A percentile compares a stretch with the other conserved stretches of the same genome.
phyloP scores from a whole-genome alignment of 1,140 invertebrate genomes.

The Oryzaephilus surinamensis region DNA sequence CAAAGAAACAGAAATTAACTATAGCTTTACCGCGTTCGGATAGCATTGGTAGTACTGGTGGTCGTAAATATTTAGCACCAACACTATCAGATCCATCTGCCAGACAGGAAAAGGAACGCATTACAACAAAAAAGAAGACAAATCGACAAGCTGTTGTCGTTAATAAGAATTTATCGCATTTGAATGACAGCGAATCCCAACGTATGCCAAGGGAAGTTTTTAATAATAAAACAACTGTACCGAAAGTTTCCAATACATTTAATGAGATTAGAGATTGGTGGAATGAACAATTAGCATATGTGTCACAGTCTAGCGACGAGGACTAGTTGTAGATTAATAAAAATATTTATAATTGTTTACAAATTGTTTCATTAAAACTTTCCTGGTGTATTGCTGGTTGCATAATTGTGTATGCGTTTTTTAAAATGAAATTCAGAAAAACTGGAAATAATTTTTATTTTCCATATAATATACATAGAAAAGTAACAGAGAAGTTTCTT shows the following conservation, averaged over 20 bases:
- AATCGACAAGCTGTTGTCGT: constrained; percentile 41
- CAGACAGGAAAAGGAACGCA: constrained; percentile 63
- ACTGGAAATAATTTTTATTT: constrained; percentile 28
- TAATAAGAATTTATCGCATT: constrained; percentile 29
- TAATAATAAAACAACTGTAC: constrained; percentile 31
- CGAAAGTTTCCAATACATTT: constrained; percentile 31
- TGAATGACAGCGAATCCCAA: constrained; percentile 27
- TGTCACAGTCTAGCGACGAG: constrained; percentile 33
- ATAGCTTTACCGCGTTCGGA: constrained; percentile 55
- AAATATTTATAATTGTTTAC: no score
- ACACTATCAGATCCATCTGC: constrained; percentile 77
- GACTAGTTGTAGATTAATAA: no score
- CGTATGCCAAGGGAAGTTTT: constrained; percentile 31
- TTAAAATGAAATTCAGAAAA: constrained; percentile 4
- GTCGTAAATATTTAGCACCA: constrained; percentile 77
- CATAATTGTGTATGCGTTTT: constrained; percentile 2
- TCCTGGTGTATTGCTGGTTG: no score
- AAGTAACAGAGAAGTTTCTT: no score
- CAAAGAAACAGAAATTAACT: constrained; percentile 38
- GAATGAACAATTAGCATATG: constrained; percentile 33
- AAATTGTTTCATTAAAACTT: no score
- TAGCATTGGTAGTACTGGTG: constrained; percentile 67
- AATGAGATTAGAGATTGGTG: constrained; percentile 36
- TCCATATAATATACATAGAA: constrained; percentile 26
- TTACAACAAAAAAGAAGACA: constrained; percentile 53